Conservation (phyloP, 2,797 vertebrate genomes). For the Sebastes cheni region DNA sequence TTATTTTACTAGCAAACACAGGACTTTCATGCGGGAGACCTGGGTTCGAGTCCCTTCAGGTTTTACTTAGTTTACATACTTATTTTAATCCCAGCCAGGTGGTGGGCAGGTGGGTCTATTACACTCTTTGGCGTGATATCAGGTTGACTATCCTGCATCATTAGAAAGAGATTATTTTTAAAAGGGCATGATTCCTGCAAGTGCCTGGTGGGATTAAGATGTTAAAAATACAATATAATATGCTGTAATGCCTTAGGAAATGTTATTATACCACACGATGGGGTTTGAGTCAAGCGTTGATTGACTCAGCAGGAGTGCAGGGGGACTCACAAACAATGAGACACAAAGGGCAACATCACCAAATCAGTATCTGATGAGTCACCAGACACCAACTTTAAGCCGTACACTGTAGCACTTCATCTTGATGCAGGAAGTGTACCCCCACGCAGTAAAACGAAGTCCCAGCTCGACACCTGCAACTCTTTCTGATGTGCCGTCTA, state of each 20-base stretch:
- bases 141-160: background rate
- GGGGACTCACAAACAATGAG: background rate
- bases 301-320: background rate
- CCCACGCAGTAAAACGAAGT: background rate
- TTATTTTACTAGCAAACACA: too few relatives aligned
- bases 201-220: background rate
- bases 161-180: background rate
- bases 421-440: background rate
- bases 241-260: background rate
- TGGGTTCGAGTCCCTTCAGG: too few relatives aligned
- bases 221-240: background rate
- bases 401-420: background rate
- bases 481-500: background rate
- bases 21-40: too few relatives aligned
- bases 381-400: background rate
- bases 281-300: background rate
- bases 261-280: background rate
- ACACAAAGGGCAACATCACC: background rate
- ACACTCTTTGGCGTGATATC: too few relatives aligned
- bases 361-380: background rate
- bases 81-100: too few relatives aligned
- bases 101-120: too few relatives aligned
- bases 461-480: background rate
- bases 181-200: background rate
- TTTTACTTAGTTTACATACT: too few relatives aligned